Base-by-base conservation (phyloP, 2,113 vertebrate species). In the Lycocorax pyrrhopterus region DNA sequence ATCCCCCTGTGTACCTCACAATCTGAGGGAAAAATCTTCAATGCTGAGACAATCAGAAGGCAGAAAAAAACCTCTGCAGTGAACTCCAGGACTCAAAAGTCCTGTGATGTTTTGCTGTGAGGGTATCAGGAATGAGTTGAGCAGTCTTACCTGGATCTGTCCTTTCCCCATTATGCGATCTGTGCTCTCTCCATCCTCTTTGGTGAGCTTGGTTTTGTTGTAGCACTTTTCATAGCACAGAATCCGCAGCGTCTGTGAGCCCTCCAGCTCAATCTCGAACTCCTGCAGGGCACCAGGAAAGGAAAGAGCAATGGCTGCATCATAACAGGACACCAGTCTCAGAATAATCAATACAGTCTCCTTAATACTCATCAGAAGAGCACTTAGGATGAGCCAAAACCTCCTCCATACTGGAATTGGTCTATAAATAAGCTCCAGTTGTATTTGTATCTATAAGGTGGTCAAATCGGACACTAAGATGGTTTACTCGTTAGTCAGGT, bases 191-290 rank as follows among this genome's bases (percentile, higher is more conserved):
- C 98, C 98, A 0, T 99, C 99, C 63, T 99, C 99, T 97, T 98
- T 99, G 97, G 98, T 85, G 87, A 98, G 97, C 96, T 98, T 99
- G 72, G 82, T 97, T 95, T 98, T 99, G 97, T 97, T 98, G 97
- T 99, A 99, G 93, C 98, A 98, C 93, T 99, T 99, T 66, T 99
- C 99, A 11, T 99, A 99, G 96, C 99, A 99, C 84, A 99, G 97
- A 82, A 99, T 98, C 94, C 99, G 96, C 93, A 99, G 83, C 4
- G 98, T 99, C 71, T 99, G 99, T 6, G 99, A 99, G 77, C 99
- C 99, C 94, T 99, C 99, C 92, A 99, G 98, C 94, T 99, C 99
- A 8, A 99, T 99, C 97, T 99, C 99, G 90, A 99, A 99, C 97
- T 99, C 99, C 99, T 99, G 85, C n/a, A 82, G 94, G 17, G 90